Evolutionary conservation across 2,888 invertebrate species (phyloP).

Genomic region (Lasioglossum calceatum): DNA sequence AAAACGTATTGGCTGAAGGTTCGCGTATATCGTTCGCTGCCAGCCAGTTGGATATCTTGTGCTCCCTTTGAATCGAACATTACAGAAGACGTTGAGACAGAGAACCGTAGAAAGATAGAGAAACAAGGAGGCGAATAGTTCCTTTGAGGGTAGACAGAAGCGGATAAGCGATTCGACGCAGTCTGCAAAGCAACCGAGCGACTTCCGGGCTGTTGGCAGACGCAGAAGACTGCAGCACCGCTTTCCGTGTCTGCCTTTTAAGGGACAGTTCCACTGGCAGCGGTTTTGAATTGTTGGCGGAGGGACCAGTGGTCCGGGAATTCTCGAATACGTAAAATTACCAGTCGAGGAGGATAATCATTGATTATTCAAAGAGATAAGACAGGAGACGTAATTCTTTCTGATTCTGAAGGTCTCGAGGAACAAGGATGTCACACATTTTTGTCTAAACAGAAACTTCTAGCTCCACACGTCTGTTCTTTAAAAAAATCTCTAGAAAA

Average conservation of each 20-base stretch:
- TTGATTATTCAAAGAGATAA: no score
- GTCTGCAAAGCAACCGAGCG: slow-evolving; percentile 46
- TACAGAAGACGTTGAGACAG: neutral
- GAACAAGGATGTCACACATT: no score
- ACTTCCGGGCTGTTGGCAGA: slow-evolving; percentile 62
- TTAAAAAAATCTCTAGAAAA: no score
- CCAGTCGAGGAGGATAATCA: no score
- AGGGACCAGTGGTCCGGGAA: neutral
- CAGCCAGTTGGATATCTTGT: slow-evolving; percentile 39
- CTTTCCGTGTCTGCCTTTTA: slow-evolving; percentile 39
- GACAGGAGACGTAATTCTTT: no score
- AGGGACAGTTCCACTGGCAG: slow-evolving; percentile 12
- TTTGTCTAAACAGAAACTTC: no score
- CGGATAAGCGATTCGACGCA: slow-evolving; percentile 58
- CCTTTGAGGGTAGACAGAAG: slow-evolving; percentile 53
- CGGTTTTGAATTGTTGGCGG: neutral
- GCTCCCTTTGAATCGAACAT: slow-evolving; percentile 55
- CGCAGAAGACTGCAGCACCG: slow-evolving; percentile 1
- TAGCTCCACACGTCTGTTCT: no score
- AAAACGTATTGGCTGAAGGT: slow-evolving; percentile 32
- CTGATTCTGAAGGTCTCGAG: no score
- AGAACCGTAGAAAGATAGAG: neutral
- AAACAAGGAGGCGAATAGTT: slow-evolving; percentile 34
- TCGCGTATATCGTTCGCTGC: slow-evolving; percentile 31
- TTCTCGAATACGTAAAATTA: no score